These are phyloP conservation scores for Procavia capensis DNA, from an alignment of 2,113 vertebrate species.

Conservation along the genomic window DNA sequence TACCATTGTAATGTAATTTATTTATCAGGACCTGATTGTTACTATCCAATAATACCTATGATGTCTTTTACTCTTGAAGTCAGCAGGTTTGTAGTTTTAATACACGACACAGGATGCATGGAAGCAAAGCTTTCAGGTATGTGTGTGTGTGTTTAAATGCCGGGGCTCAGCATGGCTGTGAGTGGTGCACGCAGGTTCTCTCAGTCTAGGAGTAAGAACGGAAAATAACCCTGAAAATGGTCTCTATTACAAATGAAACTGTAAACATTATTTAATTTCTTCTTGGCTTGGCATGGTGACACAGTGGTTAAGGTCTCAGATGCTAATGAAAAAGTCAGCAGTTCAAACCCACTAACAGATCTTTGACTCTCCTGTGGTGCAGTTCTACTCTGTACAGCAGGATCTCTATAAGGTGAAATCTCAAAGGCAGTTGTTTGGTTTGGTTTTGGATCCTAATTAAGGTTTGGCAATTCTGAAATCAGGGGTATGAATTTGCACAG, in stretches of 20 bases:
- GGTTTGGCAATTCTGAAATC: neutral
- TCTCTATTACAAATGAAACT: neutral
- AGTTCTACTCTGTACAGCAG: too few species aligned
- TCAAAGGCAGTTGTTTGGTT: too few species aligned
- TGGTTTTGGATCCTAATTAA: conserved; percentile 11
- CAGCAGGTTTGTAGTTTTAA: conserved; percentile 17
- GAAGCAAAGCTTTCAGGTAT: neutral
- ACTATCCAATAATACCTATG: conserved; percentile 25
- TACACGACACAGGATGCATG: neutral
- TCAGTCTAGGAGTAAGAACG: conserved; percentile 8
- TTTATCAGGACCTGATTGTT: conserved; percentile 53
- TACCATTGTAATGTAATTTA: conserved; percentile 77
- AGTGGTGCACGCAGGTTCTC: neutral
- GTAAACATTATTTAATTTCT: conserved; percentile 7
- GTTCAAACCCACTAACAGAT: too few species aligned
- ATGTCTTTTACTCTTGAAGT: conserved; percentile 22
- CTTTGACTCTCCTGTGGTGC: too few species aligned
- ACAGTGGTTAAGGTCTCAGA: too few species aligned
- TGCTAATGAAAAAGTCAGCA: too few species aligned
- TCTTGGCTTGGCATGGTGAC: neutral
- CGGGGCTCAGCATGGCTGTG: neutral
- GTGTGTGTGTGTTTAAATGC: neutral
- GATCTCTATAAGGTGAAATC: too few species aligned
- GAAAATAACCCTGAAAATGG: neutral
- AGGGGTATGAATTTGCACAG: neutral